Percentiles rank a stretch among this genome's conserved stretches.
These are phyloP conservation scores for Girardinichthys multiradiatus DNA, from an alignment of 2,113 vertebrate genomes.

Conservation along the genomic window DNA sequence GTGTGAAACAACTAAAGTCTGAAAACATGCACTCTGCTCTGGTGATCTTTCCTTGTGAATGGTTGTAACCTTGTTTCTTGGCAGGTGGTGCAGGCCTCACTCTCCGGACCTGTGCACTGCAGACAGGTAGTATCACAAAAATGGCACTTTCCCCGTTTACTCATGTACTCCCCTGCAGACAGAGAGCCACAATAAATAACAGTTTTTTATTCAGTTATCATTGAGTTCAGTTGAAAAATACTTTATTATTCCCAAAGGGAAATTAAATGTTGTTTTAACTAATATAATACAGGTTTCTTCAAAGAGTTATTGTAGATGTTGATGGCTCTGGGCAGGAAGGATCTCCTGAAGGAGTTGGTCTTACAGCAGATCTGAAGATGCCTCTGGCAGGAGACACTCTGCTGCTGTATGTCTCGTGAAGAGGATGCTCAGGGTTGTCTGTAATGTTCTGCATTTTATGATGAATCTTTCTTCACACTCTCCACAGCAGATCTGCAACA, in stretches of 20 bases:
- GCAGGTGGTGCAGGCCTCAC: conserved; percentile 85
- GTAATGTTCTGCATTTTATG: background rate
- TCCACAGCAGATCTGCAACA: too few species aligned
- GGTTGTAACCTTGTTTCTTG: conserved; percentile 78
- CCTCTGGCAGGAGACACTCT: background rate
- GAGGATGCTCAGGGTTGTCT: background rate
- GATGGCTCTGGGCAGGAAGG: background rate
- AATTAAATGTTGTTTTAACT: background rate
- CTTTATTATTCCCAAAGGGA: background rate
- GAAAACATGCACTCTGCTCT: background rate
- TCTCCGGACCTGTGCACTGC: conserved; percentile 84
- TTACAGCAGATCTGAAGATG: background rate
- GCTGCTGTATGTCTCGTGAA: background rate
- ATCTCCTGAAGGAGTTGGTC: background rate
- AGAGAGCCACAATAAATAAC: conserved; percentile 31
- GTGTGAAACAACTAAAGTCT: background rate
- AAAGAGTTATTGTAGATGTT: background rate
- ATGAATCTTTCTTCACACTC: background rate
- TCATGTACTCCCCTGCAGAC: conserved; percentile 83
- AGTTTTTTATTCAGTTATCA: background rate
- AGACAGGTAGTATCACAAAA: conserved; percentile 84
- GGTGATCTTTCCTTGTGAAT: background rate
- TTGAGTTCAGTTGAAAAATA: background rate
- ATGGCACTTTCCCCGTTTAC: conserved; percentile 74
- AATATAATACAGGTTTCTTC: background rate